phyloP scores from a whole-genome alignment of 2,888 invertebrate genomes.

The Scrobipalpa costella region DNA sequence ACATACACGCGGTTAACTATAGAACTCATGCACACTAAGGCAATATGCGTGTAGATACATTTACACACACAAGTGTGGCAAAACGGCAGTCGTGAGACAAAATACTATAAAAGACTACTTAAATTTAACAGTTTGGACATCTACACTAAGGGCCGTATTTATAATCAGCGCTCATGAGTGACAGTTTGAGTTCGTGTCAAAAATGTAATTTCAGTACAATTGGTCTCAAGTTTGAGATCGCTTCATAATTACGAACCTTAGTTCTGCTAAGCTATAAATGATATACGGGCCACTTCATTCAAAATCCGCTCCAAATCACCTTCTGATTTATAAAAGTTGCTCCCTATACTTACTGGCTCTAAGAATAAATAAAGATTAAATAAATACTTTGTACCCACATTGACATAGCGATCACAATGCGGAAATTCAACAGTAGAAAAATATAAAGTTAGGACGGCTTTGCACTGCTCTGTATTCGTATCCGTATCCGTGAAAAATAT shows the following conservation, averaged over 20 bases:
- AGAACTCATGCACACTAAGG: background rate
- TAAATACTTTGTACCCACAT: slow-evolving; percentile 57
- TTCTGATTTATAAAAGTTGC: slow-evolving; percentile 47
- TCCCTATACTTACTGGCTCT: slow-evolving; percentile 52
- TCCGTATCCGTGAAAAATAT: too few relatives aligned
- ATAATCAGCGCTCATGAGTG: too few relatives aligned
- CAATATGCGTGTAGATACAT: too few relatives aligned
- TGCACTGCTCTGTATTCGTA: too few relatives aligned
- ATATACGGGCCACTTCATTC: slow-evolving; percentile 27
- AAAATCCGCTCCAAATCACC: slow-evolving; percentile 52
- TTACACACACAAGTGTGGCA: too few relatives aligned
- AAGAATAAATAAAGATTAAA: slow-evolving; percentile 66
- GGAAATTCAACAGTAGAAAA: slow-evolving; percentile 62
- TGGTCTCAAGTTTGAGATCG: too few relatives aligned
- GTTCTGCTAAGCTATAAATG: slow-evolving; percentile 24
- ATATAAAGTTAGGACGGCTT: slow-evolving; percentile 50
- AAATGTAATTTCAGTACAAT: too few relatives aligned
- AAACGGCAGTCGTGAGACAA: too few relatives aligned
- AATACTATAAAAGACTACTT: background rate
- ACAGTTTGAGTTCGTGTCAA: too few relatives aligned
- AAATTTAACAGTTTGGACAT: slow-evolving; percentile 23
- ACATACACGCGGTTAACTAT: too few relatives aligned
- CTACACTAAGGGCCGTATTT: too few relatives aligned
- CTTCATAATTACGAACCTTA: too few relatives aligned
- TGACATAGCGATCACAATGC: slow-evolving; percentile 57